Percentiles rank a stretch among this genome's conserved stretches.
phyloP scores from a whole-genome alignment of 2,113 vertebrate species.

The Takifugu bimaculatus region DNA sequence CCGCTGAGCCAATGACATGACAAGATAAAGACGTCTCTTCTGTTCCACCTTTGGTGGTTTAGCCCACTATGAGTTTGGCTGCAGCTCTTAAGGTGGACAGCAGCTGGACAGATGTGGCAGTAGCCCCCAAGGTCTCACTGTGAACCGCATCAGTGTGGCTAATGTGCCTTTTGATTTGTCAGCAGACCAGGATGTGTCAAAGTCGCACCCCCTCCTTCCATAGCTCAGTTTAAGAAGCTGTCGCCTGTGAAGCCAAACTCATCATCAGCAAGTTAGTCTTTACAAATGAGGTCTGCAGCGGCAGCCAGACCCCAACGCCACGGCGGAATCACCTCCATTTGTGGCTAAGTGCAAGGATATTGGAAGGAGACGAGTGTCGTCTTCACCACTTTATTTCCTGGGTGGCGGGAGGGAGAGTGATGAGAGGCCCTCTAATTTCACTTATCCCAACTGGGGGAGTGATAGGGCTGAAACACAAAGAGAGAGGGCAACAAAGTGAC shows the following conservation, averaged over 20 bases:
- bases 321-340: conserved; percentile 29
- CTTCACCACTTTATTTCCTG: conserved; percentile 1
- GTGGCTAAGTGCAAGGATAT: conserved; percentile 28
- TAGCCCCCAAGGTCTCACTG: conserved; percentile 7
- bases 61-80: too few species aligned
- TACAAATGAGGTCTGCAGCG: conserved; percentile 41
- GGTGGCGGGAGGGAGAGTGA: background rate
- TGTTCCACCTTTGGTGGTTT: too few species aligned
- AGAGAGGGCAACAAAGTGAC: background rate
- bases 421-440: conserved; percentile 18
- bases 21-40: too few species aligned
- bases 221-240: conserved; percentile 11
- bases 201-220: conserved; percentile 11
- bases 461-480: background rate
- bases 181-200: conserved; percentile 12
- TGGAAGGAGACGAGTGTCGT: conserved; percentile 30
- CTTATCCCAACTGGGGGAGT: background rate
- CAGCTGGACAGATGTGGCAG: conserved; percentile 26
- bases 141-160: conserved; percentile 15
- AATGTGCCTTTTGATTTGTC: conserved; percentile 22
- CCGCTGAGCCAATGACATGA: too few species aligned
- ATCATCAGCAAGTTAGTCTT: conserved; percentile 25
- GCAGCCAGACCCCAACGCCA: conserved; percentile 1
- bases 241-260: conserved; percentile 33
- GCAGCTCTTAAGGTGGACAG: background rate